phyloP scores from a whole-genome alignment of 2,113 vertebrate genomes.

The Callithrix jacchus region DNA sequence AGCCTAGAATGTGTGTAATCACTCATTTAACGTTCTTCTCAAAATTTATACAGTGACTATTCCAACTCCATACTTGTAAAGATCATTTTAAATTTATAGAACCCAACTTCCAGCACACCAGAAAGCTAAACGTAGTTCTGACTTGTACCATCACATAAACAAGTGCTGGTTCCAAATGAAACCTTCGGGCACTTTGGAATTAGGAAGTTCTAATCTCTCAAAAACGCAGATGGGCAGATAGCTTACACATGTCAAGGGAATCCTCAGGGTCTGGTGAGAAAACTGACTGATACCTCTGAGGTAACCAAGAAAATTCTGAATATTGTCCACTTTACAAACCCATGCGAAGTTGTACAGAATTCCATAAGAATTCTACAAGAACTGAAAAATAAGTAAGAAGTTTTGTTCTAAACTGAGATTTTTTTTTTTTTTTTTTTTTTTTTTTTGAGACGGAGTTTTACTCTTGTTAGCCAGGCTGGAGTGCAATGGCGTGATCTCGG shows the following conservation, averaged over 20 bases:
- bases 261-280: neutral
- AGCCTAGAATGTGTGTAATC: neutral
- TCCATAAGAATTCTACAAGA: conserved; percentile 9
- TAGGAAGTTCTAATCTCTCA: conserved; percentile 37
- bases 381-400: neutral
- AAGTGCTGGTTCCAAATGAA: conserved; percentile 38
- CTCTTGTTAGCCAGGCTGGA: too few relatives aligned
- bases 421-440: too few relatives aligned
- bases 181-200: conserved; percentile 40
- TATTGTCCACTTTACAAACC: conserved; percentile 29
- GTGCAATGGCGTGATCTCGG: too few relatives aligned
- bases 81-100: conserved; percentile 38
- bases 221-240: neutral
- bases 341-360: neutral
- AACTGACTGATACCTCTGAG: neutral
- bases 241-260: neutral
- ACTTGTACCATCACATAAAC: neutral
- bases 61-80: neutral
- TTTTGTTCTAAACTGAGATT: neutral
- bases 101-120: conserved; percentile 9
- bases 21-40: conserved; percentile 48
- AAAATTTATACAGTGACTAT: neutral
- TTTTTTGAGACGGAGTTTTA: too few relatives aligned
- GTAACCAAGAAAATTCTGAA: conserved; percentile 44
- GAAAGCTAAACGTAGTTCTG: conserved; percentile 2